Evolutionary conservation across 1,140 invertebrate genomes (phyloP), one percentile per base, ranked within the genome.

Genomic region (Platorchestia sp.): DNA sequence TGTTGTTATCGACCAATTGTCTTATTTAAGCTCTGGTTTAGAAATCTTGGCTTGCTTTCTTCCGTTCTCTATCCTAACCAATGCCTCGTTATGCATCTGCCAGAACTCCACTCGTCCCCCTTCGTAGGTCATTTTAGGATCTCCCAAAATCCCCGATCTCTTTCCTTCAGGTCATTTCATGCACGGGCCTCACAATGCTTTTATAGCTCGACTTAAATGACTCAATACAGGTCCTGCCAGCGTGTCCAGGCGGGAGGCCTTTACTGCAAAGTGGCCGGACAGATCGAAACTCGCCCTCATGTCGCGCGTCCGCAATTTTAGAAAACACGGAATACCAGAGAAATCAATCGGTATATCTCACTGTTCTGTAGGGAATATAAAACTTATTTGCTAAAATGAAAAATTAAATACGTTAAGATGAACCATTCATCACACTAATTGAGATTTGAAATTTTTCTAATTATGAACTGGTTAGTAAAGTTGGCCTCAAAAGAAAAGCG

Each of bases 201-300:
- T 75, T 75, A 75, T 75, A 36, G 59, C 59, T 75, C 59, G 59
- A 75, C 59, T 75, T 75, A 75, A 75, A 75, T 75, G 59, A 75
- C 59, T 75, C 59, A 75, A 75, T 75, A 75, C 59, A 75, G 59
- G 59, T 14, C 59, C 59, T 75, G 59, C 14, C 3, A 27, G 59
- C 10, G 59, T 10, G 59, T 10, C 27, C 59, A 19, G 59, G 27
- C 59, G 27, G 10, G 14, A 75, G 59, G 27, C 59, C 59, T 75
- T 75, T 75, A 75, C 59, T 75, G 59, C 59, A 75, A 75, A 75
- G 59, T 75, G 59, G 59, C 7, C 59, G 10, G 59, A 75, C 59
- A 36, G 59, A n/a, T n/a, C n/a, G n/a, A 75, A 36, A 36, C 59
- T 75, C 10, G 59, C 59, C 36, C 59, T 14, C 14, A 27, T 75